Percentiles rank a stretch among this genome's conserved stretches.
These are phyloP conservation scores for Distichodus sexfasciatus DNA, from an alignment of 2,797 vertebrate species.

Conservation along the genomic window DNA sequence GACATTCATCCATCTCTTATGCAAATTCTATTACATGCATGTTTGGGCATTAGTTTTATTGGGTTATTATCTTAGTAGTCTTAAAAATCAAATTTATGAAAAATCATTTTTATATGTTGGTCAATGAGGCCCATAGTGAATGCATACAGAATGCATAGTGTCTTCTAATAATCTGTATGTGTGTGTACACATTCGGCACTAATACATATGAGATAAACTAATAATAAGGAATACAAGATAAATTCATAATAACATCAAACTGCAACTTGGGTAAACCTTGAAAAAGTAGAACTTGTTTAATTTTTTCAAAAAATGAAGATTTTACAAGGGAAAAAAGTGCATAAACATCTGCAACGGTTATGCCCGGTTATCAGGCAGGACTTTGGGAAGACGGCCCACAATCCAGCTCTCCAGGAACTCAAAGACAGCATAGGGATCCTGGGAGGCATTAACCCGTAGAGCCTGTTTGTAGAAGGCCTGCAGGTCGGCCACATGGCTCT, in stretches of 20 bases:
- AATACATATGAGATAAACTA: no score
- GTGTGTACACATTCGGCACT: background rate
- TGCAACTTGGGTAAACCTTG: background rate
- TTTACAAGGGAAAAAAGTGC: background rate
- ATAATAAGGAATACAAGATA: background rate
- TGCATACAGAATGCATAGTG: background rate
- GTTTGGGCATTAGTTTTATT: no score
- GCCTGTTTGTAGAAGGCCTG: constrained; percentile 75
- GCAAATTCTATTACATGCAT: no score
- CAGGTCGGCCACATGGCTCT: constrained; percentile 60
- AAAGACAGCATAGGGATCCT: constrained; percentile 81
- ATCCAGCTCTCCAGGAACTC: constrained; percentile 83
- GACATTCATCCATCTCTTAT: no score
- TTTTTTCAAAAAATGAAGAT: no score
- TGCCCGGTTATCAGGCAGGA: background rate
- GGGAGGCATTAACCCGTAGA: constrained; percentile 79
- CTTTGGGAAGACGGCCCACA: constrained; percentile 66
- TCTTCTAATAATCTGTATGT: background rate
- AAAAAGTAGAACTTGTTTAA: background rate
- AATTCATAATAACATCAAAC: background rate
- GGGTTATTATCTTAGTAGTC: no score
- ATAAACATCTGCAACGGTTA: background rate
- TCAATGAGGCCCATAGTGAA: no score
- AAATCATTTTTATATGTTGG: no score
- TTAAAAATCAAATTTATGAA: no score